Base-by-base conservation (phyloP, 2,797 vertebrate genomes). In the Molossus molossus region DNA sequence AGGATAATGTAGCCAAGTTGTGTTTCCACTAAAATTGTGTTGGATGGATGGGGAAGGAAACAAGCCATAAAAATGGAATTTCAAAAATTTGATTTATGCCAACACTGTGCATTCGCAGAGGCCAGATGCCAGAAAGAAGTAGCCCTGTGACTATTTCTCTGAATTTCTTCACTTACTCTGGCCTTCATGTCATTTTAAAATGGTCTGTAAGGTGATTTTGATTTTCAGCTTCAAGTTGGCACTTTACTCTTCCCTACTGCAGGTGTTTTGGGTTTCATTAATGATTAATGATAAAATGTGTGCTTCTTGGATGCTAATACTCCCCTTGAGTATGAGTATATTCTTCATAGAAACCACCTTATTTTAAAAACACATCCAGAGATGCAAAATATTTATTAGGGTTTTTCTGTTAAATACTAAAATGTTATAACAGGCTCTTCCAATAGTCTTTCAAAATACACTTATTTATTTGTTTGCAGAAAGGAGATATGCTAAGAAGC, bases 381-480 rank as follows among this genome's bases (percentile, higher is more conserved):
- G 12, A 76, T 70, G 9, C 13, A 88, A 94, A 67, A 70, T 88
- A 58, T 48, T 37, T 76, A 3, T 15, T 65, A 40, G 11, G 18
- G 25, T 40, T n/a, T 76, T 45, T 50, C 64, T 69, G 37, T 81
- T 93, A 81, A 76, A 50, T 40, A 80, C 12, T 53, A 33, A 93
- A 87, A 9, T 58, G 5, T 64, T 70, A 64, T 72, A 55, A 69
- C 65, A 1, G 0, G 0, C 4, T 93, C 23, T 14, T 84, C 62
- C 33, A 67, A n/a, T 70, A 17, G 27, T 2, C 2, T 55, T n/a
- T 90, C 6, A 70, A 89, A 93, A 88, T 84, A 4, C 10, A 53
- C 33, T 29, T 33, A 58, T 83, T 91, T 57, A 27, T 76, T 80
- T 85, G 33, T 93, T 79, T 87, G 8, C 65, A 86, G 58, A 91